Evolutionary conservation across 2,113 vertebrate species (phyloP).

Genomic region (Neofelis nebulosa): DNA sequence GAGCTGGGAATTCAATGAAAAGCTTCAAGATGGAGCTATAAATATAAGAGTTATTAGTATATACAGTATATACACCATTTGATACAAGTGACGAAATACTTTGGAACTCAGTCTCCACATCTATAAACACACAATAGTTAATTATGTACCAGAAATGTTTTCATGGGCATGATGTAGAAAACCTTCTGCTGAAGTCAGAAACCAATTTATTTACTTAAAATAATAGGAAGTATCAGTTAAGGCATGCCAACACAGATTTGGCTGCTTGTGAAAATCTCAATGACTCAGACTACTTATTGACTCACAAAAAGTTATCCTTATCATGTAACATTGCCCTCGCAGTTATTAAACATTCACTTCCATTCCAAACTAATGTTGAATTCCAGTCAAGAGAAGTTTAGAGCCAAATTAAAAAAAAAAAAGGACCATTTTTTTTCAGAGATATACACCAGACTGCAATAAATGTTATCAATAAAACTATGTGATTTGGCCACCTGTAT

Average conservation of each 20-base stretch:
- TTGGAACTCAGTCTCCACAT: background rate
- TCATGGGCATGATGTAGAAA: background rate
- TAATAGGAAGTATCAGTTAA: background rate
- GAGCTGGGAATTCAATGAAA: background rate
- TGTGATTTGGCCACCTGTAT: background rate
- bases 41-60: background rate
- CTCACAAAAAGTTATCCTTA: background rate
- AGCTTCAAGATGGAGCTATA: background rate
- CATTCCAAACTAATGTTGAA: background rate
- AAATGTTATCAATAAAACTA: background rate
- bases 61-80: background rate
- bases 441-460: background rate
- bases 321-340: background rate
- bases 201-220: background rate
- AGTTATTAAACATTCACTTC: background rate
- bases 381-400: background rate
- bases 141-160: background rate
- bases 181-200: background rate
- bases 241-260: background rate
- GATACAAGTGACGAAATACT: background rate
- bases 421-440: background rate
- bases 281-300: background rate
- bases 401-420: background rate
- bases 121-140: background rate
- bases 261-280: background rate